Base-by-base conservation (phyloP, 1,140 invertebrate genomes). In the Pseudomyrmex flavicornis region DNA sequence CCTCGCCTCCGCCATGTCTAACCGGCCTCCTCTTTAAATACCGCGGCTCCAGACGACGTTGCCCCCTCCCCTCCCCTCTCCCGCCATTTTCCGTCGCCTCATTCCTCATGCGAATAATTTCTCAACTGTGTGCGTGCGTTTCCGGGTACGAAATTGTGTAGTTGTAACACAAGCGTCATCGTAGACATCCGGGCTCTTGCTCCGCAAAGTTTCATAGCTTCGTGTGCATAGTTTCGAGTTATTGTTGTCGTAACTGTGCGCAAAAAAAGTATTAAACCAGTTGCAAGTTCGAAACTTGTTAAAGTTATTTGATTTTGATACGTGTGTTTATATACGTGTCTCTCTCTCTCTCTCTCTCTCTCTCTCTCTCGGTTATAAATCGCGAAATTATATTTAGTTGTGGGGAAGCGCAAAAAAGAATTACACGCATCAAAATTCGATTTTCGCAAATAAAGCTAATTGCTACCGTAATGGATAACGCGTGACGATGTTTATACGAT, bases 21-120 rank as follows among this genome's bases (percentile, higher is more conserved):
- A 54, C 48, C 10, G 59, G 17, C 22, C 63, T 52, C 63, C 58
- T 70, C 58, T 69, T 26, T 72, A 62, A 76, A 76, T 52, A 61
- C 59, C 84, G 56, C 66, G 82, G 22, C 46, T 62, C 26, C 48
- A 69, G 72, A 83, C 77, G 66, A 66, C 61, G 58, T n/a, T 10
- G 46, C 26, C 68, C 54, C 46, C 48, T 54, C 65, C 46, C 70
- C 22, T 8, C 44, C 68, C 22, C 48, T 44, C 48, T 59, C 82
- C 35, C 35, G 35, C 35, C 5, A 0, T 35, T 35, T 35, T 35
- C 35, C 35, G 35, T 35, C 5, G 35, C n/a, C 56, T 82, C 58
- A 65, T 83, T 54, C 72, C 48, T 73, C 61, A 15, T 62, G 68
- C 84, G 82, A 79, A 70, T 85, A 90, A 89, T 84, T 86, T 82